These are phyloP conservation scores for Lerista edwardsae DNA, from an alignment of 2,797 vertebrate species.

Conservation along the genomic window DNA sequence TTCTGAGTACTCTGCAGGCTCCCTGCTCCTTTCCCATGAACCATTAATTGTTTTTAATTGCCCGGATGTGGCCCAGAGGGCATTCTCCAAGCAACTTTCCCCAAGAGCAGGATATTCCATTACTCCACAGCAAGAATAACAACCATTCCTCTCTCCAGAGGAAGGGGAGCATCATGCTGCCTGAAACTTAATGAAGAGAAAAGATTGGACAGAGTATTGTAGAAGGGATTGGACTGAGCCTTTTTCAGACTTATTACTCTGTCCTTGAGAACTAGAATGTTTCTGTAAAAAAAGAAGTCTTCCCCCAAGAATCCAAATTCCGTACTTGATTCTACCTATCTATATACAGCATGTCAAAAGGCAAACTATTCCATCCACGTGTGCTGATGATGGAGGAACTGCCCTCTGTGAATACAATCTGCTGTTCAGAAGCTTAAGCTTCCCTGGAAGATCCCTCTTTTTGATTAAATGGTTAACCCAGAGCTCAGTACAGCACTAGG, in stretches of 20 bases:
- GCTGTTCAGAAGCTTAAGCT: background rate
- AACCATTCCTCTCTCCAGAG: background rate
- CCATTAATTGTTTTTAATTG: slow-evolving; percentile 8
- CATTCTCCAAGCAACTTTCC: background rate
- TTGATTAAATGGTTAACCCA: background rate
- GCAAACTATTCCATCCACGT: background rate
- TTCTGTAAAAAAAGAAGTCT: background rate
- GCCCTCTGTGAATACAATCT: background rate
- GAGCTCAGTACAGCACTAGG: background rate
- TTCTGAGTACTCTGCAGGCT: background rate
- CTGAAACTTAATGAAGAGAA: background rate
- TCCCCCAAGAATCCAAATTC: background rate
- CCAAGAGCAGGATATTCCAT: too few species aligned
- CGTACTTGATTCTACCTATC: background rate
- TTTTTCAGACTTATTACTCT: background rate
- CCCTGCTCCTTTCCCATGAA: background rate
- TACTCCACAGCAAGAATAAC: background rate
- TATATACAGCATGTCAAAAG: background rate
- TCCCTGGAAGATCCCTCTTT: background rate
- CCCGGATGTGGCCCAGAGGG: background rate
- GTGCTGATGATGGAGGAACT: background rate
- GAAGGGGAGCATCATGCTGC: background rate
- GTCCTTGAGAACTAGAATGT: background rate
- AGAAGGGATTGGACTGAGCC: background rate
- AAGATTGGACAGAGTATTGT: background rate